These are phyloP conservation scores for Ceramica pisi DNA, from an alignment of 2,888 invertebrate species.

Conservation along the genomic window DNA sequence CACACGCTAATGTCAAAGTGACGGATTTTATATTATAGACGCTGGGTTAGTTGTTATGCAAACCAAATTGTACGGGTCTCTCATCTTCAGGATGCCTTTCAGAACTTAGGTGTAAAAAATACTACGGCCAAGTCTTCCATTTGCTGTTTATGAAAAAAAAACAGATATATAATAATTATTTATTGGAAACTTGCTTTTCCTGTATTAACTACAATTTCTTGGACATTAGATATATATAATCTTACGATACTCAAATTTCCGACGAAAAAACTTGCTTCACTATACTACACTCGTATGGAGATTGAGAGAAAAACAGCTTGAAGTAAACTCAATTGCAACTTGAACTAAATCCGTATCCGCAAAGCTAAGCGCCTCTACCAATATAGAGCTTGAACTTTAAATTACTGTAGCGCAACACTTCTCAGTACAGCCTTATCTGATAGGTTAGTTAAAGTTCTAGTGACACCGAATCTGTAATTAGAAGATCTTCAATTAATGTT, in stretches of 20 bases:
- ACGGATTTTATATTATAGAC: conserved; percentile 33
- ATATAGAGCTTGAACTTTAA: background rate
- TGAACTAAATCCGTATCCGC: background rate
- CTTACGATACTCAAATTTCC: background rate
- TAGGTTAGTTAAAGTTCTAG: conserved; percentile 12
- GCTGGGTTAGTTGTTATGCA: conserved; percentile 11
- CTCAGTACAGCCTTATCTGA: background rate
- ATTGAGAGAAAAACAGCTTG: background rate
- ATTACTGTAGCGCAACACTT: background rate
- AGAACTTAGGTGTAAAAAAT: background rate
- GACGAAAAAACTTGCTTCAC: background rate
- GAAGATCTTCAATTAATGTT: conserved; percentile 25
- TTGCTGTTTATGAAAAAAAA: background rate
- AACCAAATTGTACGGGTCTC: background rate
- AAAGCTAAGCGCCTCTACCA: background rate
- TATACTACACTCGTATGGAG: too few relatives aligned
- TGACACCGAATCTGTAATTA: conserved; percentile 25
- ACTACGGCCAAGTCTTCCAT: background rate
- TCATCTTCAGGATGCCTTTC: background rate
- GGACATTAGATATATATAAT: too few relatives aligned
- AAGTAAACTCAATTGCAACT: background rate
- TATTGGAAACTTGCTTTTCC: too few relatives aligned
- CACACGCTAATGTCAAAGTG: conserved; percentile 55
- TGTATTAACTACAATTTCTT: background rate
- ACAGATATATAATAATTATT: too few relatives aligned